Base-by-base conservation (phyloP, 2,888 invertebrate species). In the Rhingia rostrata region DNA sequence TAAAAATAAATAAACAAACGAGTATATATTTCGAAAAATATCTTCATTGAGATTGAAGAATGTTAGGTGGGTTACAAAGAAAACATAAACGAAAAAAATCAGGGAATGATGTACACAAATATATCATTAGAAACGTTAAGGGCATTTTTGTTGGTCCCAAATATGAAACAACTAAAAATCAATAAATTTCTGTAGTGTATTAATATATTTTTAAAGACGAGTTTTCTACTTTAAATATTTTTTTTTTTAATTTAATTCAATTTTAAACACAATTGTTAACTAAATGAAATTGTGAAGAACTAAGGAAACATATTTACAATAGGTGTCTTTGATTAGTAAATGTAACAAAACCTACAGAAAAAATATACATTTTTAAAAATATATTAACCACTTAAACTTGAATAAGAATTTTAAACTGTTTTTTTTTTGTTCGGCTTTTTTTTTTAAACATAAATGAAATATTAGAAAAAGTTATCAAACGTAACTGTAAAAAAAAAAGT, bases 221-320 rank as follows among this genome's bases (percentile, higher is more conserved):
- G 22, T n/a, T 51, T 35, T 61, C 66, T 77, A 77, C 67, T 37
- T 69, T 73, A 41, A 7, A 49, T 6, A 35, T 32, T n/a, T 14
- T 49, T 32, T 45, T 30, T 6, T 30, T 39, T 45, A 32, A 14
- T 39, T 6, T n/a, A 30, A 41, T 22, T 22, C 33, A 39, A 49
- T 39, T 54, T 54, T 37, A n/a, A 74, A 49, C 41, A 53, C 63
- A 56, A 58, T 30, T 67, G 22, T 41, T 1, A 81, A 74, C 73
- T 47, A 56, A 83, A 79, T 32, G 30, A 67, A 73, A 69, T 75
- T 7, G 41, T 61, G 60, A 45, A 53, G n/a, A 61, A 79, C 69
- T 79, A 84, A 70, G 60, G 73, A 84, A 74, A 80, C 32, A 64
- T 84, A 84, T 84, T 63, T 84, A 84, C 84, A 79, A 70, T 54